Percentiles rank a stretch among this genome's conserved stretches.
Conservation (phyloP, 2,797 vertebrate species). For the Chrysocyon brachyurus region DNA sequence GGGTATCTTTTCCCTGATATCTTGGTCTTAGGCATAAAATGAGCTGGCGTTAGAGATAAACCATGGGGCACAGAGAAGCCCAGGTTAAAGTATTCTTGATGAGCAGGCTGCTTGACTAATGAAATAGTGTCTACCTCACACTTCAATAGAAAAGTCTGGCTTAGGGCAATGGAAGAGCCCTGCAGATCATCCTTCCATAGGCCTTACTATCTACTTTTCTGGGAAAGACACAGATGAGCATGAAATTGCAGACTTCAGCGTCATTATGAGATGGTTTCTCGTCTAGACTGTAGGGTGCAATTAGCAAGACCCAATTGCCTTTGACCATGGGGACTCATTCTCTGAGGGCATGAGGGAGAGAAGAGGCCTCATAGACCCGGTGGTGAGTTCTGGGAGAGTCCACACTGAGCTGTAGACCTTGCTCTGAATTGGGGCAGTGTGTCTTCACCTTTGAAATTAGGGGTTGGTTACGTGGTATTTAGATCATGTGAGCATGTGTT, state of each 20-base stretch:
- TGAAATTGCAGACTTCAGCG: background rate
- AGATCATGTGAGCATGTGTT: background rate
- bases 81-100: background rate
- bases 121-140: background rate
- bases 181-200: background rate
- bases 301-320: background rate
- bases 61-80: background rate
- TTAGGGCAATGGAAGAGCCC: background rate
- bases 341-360: background rate
- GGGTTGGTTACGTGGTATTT: background rate
- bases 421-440: background rate
- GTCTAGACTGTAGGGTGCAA: background rate
- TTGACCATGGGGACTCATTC: background rate
- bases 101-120: background rate
- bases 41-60: background rate
- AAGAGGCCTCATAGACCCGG: background rate
- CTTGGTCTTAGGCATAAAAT: background rate
- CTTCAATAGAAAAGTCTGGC: background rate
- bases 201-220: background rate
- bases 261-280: background rate
- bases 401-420: background rate
- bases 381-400: background rate
- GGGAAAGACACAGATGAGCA: background rate
- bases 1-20: background rate
- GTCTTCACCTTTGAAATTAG: background rate